Conservation (phyloP, 2,797 vertebrate genomes). For the Tadarida brasiliensis region DNA sequence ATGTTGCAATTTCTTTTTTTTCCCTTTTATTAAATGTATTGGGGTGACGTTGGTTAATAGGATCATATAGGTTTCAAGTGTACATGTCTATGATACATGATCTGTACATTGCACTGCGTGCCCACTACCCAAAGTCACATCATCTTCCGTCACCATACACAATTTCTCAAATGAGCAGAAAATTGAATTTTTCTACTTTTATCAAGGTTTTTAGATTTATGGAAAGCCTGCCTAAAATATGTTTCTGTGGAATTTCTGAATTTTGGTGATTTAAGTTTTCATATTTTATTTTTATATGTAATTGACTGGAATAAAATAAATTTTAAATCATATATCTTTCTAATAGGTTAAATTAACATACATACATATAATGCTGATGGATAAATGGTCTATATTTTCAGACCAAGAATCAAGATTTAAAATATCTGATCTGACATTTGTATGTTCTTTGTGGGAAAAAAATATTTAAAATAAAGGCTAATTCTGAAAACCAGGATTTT, state of each 20-base stretch:
- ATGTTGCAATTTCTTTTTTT: not conserved
- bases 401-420: not conserved
- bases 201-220: not conserved
- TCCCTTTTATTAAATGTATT: too few relatives aligned
- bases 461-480: not conserved
- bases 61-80: too few relatives aligned
- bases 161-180: not conserved
- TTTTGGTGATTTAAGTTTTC: not conserved
- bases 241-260: not conserved
- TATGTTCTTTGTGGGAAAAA: not conserved
- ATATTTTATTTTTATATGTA: not conserved
- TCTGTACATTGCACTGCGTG: too few relatives aligned
- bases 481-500: not conserved
- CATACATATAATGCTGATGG: not conserved
- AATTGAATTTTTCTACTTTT: not conserved
- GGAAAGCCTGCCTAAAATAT: not conserved
- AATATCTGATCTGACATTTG: not conserved
- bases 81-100: too few relatives aligned
- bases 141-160: not conserved
- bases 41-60: too few relatives aligned
- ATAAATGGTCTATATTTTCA: not conserved
- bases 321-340: not conserved
- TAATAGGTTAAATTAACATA: not conserved
- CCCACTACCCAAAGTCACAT: too few relatives aligned
- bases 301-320: not conserved